Percentiles rank a stretch among this genome's conserved stretches.
Conservation (phyloP, 2,113 vertebrate genomes). For the Epinephelus cyanopodus region DNA sequence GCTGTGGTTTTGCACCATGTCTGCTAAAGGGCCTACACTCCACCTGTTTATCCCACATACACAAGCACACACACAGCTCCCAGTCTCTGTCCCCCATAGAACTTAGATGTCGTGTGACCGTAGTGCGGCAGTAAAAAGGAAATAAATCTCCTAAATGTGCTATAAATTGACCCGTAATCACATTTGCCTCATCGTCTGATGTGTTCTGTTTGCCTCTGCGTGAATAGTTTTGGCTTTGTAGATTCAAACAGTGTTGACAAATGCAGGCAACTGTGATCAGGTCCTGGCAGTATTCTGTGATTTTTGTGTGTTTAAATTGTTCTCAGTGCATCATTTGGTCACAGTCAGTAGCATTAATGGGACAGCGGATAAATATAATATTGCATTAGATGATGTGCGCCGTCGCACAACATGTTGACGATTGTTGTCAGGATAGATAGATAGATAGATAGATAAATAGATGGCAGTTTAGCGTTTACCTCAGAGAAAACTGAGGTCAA, state of each 20-base stretch:
- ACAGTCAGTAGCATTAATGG: slow-evolving; percentile 59
- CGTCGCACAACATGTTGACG: slow-evolving; percentile 31
- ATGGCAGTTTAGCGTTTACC: slow-evolving; percentile 56
- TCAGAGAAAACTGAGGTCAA: slow-evolving; percentile 43
- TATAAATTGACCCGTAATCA: slow-evolving; percentile 61
- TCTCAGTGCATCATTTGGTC: slow-evolving; percentile 76
- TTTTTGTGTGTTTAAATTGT: slow-evolving; percentile 42
- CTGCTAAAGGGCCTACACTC: slow-evolving; percentile 70
- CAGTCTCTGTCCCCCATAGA: slow-evolving; percentile 68
- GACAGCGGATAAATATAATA: slow-evolving; percentile 51
- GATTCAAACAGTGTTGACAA: slow-evolving; percentile 60
- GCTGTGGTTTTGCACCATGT: slow-evolving; percentile 66
- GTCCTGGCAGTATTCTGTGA: slow-evolving; percentile 73
- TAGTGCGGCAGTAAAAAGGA: slow-evolving; percentile 45
- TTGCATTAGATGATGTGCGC: slow-evolving; percentile 67
- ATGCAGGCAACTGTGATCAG: slow-evolving; percentile 53
- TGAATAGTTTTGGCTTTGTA: slow-evolving; percentile 48
- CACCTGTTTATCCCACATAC: slow-evolving; percentile 35
- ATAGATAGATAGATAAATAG: not conserved
- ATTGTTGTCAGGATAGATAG: slow-evolving; percentile 41
- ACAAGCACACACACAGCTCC: slow-evolving; percentile 56
- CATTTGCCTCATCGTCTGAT: slow-evolving; percentile 47
- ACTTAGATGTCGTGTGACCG: slow-evolving; percentile 53
- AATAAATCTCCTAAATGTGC: slow-evolving; percentile 62
- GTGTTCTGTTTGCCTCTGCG: slow-evolving; percentile 43